These are phyloP conservation scores for Unio pictorum DNA, from an alignment of 2,888 invertebrate species.

Conservation along the genomic window DNA sequence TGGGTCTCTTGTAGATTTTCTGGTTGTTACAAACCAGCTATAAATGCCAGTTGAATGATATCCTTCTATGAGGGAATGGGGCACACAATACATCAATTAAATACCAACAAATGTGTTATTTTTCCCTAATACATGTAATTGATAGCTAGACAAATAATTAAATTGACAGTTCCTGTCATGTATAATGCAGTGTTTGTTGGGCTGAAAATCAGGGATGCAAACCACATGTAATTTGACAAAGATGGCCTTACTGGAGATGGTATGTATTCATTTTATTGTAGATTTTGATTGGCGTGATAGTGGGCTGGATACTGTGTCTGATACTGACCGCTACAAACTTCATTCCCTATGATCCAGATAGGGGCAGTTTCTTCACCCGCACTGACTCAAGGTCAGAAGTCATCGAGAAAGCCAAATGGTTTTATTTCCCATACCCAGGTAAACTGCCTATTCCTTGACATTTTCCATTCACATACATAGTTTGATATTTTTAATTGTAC, in stretches of 20 bases:
- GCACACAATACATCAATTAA: too few species aligned
- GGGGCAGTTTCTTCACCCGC: conserved; percentile 50
- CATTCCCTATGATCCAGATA: conserved; percentile 71
- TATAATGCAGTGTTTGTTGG: too few species aligned
- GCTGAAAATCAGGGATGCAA: too few species aligned
- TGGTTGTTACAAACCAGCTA: too few species aligned
- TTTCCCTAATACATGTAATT: too few species aligned
- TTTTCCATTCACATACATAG: too few species aligned
- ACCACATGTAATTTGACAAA: too few species aligned
- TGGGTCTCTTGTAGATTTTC: too few species aligned
- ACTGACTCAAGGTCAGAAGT: conserved; percentile 56
- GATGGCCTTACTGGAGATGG: too few species aligned
- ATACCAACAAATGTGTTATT: too few species aligned
- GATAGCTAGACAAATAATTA: neutral
- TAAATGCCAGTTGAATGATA: too few species aligned
- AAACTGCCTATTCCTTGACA: neutral
- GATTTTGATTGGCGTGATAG: conserved; percentile 54
- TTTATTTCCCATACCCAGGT: conserved; percentile 76
- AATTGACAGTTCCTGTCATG: neutral
- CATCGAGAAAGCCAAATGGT: conserved; percentile 55
- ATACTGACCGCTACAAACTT: conserved; percentile 50
- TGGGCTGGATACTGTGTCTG: conserved; percentile 48
- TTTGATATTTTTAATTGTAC: neutral
- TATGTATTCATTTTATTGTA: conserved; percentile 17
- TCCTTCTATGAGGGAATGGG: too few species aligned